A percentile compares a stretch with the other conserved stretches of the same genome.
Conservation (phyloP, 2,888 invertebrate species). For the Lamellibrachia satsuma region DNA sequence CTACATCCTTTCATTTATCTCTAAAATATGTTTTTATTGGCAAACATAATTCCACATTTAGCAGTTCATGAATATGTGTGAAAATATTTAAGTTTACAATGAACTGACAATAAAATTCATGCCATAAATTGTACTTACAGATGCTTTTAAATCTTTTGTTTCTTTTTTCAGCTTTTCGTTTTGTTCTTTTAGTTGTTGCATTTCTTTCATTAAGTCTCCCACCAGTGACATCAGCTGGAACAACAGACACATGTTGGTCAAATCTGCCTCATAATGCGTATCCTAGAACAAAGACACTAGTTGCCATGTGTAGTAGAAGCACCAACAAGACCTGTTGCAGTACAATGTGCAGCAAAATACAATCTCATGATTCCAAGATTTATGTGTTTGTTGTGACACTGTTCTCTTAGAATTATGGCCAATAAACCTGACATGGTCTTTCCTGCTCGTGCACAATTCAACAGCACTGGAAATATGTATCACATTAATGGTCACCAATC, state of each 20-base stretch:
- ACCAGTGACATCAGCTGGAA: conserved; percentile 60
- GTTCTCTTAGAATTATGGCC: background rate
- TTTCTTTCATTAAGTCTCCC: conserved; percentile 59
- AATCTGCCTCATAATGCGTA: background rate
- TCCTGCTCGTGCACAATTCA: background rate
- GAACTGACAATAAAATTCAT: background rate
- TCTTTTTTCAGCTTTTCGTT: conserved; percentile 36
- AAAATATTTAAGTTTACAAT: background rate
- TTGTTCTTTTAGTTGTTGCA: conserved; percentile 40
- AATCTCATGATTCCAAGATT: background rate
- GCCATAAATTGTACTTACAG: background rate
- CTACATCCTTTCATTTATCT: conserved; percentile 35
- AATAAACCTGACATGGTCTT: background rate
- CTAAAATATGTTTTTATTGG: conserved; percentile 42
- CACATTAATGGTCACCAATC: background rate
- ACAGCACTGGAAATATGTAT: background rate
- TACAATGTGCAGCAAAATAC: background rate
- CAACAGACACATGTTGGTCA: background rate
- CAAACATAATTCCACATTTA: too few species aligned
- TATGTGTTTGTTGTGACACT: background rate
- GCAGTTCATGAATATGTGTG: background rate
- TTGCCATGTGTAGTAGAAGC: background rate
- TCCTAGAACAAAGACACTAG: background rate
- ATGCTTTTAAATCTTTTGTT: conserved; percentile 29
- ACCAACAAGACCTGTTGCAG: background rate